These are phyloP conservation scores for Amphipyra tragopoginis DNA, from an alignment of 2,888 invertebrate species.

Conservation along the genomic window DNA sequence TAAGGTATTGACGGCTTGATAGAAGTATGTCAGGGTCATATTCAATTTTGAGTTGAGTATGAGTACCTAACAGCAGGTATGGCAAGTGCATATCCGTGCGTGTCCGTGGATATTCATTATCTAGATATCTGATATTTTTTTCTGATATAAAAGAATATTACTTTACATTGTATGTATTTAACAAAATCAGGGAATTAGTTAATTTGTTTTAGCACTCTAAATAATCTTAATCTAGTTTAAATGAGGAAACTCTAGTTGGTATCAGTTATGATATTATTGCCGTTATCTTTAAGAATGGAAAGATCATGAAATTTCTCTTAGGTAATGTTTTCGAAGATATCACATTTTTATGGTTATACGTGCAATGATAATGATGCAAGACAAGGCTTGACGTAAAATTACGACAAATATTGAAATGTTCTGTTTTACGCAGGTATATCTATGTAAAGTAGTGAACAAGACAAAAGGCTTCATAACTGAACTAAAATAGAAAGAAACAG, in stretches of 20 bases:
- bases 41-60: conserved; percentile 20
- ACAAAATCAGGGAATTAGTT: neutral
- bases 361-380: neutral
- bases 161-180: neutral
- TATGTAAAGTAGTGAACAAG: neutral
- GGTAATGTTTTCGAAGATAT: conserved; percentile 3
- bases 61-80: conserved; percentile 1
- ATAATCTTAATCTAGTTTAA: conserved; percentile 14
- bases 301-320: conserved; percentile 2
- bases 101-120: conserved; percentile 16
- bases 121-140: neutral
- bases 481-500: conserved; percentile 9
- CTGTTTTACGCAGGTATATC: neutral
- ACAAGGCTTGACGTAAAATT: neutral
- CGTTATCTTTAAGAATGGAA: conserved; percentile 17
- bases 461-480: neutral
- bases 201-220: conserved; percentile 1
- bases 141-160: too few species aligned
- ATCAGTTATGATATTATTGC: conserved; percentile 9
- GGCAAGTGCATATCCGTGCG: conserved; percentile 9
- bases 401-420: neutral
- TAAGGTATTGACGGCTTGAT: conserved; percentile 22
- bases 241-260: conserved; percentile 14
- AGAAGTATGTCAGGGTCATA: conserved; percentile 50
- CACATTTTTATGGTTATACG: neutral